Evolutionary conservation across 2,113 vertebrate species (phyloP), one percentile per base, ranked within the genome.

Genomic region (Pycnonotus jocosus): DNA sequence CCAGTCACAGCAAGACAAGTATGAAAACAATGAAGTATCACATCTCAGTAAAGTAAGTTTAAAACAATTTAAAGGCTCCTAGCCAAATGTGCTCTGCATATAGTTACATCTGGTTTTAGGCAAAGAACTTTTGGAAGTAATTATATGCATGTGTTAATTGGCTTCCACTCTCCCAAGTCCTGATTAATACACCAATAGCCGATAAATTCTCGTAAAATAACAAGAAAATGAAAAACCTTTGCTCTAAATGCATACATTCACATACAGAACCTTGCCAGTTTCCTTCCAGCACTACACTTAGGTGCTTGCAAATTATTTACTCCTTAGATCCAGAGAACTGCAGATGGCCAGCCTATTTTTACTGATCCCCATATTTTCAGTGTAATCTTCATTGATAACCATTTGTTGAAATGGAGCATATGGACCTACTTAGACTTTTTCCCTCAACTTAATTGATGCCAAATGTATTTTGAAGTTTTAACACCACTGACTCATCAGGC

Each of bases 341-440:
- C 88, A 92, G 82, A 81, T 81, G 88, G 76, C 35, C 71, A 23
- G 68, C 66, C 82, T 86, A 68, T 78, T 95, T 94, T 88, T 92
- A 90, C 84, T 40, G 25, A 69, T 31, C 35, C 25, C 54, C 28
- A 30, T 18, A 18, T 53, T 1, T 57, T 1, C 0, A 94, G 82
- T 30, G 40, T n/a, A 60, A 79, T 78, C 81, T 81, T 79, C 57
- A 71, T 30, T 54, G 76, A 88, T 86, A 89, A 81, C 5, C 57
- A 73, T 20, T 28, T 47, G 33, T 65, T 88, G 53, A 68, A 83
- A 86, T 81, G 38, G 24, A 86, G n/a, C 86, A 77, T 64, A 88
- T 54, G 47, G 76, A 69, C 62, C 58, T 80, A 12, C n/a, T 82
- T 17, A 33, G 31, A 57, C 37, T 13, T 57, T 53, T 66, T 0